Conservation (phyloP, 2,113 vertebrate species). For the Ranitomeya variabilis region DNA sequence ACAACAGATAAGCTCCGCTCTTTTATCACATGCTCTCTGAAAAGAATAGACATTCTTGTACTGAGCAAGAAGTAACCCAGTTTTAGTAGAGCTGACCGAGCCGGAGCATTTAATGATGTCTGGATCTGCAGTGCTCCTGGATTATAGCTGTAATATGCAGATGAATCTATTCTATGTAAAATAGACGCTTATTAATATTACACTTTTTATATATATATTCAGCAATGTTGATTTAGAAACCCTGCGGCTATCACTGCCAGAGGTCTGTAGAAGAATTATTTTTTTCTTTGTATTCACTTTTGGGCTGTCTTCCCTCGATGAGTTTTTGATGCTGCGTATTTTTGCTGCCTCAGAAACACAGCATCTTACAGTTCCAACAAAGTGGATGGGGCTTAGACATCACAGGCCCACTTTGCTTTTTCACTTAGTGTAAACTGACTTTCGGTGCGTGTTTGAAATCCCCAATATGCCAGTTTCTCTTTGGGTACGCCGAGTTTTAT, state of each 20-base stretch:
- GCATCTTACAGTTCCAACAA: no score
- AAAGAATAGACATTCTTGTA: conserved; percentile 45
- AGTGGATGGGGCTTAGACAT: no score
- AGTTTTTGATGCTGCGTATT: no score
- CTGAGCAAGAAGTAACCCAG: conserved; percentile 8
- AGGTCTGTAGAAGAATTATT: no score
- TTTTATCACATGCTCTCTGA: conserved; percentile 46
- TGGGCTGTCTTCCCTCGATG: no score
- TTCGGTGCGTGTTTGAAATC: no score
- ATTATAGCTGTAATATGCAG: not conserved
- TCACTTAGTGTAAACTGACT: no score
- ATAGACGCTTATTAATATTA: not conserved
- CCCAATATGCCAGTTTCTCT: no score
- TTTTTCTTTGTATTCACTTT: no score
- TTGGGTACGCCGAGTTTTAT: no score
- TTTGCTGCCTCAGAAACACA: no score
- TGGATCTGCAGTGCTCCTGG: not conserved
- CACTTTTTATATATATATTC: not conserved
- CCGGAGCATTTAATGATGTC: not conserved
- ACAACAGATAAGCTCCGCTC: conserved; percentile 27
- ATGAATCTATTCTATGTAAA: not conserved
- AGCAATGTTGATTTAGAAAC: not conserved
- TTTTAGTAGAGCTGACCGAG: not conserved
- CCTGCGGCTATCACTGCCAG: not conserved
- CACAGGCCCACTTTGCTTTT: no score